Conservation (phyloP, 2,113 vertebrate species). For the Maccullochella peelii region DNA sequence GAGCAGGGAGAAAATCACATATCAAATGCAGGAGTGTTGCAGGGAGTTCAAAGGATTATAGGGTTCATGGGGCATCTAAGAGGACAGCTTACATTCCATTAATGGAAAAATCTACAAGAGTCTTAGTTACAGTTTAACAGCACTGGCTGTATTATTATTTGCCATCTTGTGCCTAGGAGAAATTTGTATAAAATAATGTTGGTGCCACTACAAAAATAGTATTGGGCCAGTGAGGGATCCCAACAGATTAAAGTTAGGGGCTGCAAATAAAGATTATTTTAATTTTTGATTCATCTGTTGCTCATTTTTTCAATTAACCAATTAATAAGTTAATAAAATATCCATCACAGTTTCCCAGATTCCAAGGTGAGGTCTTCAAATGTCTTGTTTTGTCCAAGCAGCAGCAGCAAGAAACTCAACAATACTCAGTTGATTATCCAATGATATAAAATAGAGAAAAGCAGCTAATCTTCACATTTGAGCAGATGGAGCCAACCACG, state of each 20-base stretch:
- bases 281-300: background rate
- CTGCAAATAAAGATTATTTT: background rate
- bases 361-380: background rate
- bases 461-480: background rate
- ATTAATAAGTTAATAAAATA: background rate
- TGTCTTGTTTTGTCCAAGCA: background rate
- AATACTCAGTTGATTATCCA: background rate
- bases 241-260: background rate
- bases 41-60: background rate
- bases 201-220: background rate
- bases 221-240: background rate
- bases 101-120: background rate
- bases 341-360: background rate
- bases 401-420: background rate
- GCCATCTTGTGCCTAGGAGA: background rate
- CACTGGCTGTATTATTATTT: background rate
- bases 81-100: background rate
- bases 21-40: background rate
- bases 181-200: background rate
- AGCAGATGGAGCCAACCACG: background rate
- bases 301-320: background rate
- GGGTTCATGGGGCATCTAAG: too few relatives aligned
- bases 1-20: background rate
- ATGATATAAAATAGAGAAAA: background rate
- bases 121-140: background rate